Evolutionary conservation across 2,888 invertebrate genomes (phyloP).

Genomic region (Coremacera marginata): DNA sequence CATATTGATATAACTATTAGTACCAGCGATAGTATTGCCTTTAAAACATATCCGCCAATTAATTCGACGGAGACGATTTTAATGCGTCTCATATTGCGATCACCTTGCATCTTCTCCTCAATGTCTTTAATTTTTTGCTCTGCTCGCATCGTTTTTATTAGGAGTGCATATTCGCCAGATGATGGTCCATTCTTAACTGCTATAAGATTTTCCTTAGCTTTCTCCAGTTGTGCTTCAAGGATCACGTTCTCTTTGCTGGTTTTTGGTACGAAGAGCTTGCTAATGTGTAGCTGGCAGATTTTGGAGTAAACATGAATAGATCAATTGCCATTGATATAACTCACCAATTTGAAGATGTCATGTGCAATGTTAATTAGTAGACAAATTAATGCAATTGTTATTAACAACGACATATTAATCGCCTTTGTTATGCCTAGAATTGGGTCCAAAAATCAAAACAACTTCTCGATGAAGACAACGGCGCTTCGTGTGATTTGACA

Average conservation of each 20-base stretch:
- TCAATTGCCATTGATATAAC: slow-evolving; percentile 19
- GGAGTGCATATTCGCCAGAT: slow-evolving; percentile 57
- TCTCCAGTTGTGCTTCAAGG: slow-evolving; percentile 49
- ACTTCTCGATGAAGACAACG: background rate
- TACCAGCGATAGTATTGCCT: slow-evolving; percentile 63
- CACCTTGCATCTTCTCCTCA: slow-evolving; percentile 50
- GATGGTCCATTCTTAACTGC: slow-evolving; percentile 50
- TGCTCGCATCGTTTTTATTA: slow-evolving; percentile 61
- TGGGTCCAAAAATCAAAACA: background rate
- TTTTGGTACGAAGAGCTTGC: slow-evolving; percentile 40
- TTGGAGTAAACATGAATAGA: too few species aligned
- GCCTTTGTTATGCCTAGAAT: slow-evolving; percentile 19
- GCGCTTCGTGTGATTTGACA: background rate
- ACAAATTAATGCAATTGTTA: slow-evolving; percentile 52
- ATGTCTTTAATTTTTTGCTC: slow-evolving; percentile 57
- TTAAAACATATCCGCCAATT: slow-evolving; percentile 64
- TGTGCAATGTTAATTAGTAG: slow-evolving; percentile 52
- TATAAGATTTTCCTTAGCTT: slow-evolving; percentile 54
- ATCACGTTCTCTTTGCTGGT: background rate
- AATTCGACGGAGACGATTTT: slow-evolving; percentile 58
- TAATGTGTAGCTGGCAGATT: slow-evolving; percentile 44
- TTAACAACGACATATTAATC: slow-evolving; percentile 51
- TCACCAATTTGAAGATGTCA: slow-evolving; percentile 55
- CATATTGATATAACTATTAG: slow-evolving; percentile 67
- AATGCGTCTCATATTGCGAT: slow-evolving; percentile 48